Conservation (phyloP, 23 tunicate species). For the Trididemnum clinides region DNA sequence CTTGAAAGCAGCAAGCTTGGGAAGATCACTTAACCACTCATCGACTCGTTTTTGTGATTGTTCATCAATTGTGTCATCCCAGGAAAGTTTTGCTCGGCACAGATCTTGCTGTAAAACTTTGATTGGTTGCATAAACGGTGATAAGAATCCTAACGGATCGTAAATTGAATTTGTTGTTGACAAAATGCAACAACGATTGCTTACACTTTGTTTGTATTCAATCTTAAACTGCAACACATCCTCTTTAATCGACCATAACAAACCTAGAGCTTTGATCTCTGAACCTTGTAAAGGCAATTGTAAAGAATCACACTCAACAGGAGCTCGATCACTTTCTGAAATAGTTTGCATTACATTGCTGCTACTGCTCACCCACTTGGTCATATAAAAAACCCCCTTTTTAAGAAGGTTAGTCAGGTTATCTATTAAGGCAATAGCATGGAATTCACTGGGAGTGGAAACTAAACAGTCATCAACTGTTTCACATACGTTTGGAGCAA, state of each 20-base stretch:
- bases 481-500: neutral
- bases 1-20: neutral
- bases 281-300: neutral
- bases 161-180: constrained; percentile 26
- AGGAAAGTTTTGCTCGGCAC: neutral
- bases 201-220: neutral
- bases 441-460: neutral
- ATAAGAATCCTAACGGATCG: constrained; percentile 40
- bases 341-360: neutral
- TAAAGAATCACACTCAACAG: neutral
- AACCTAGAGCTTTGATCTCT: neutral
- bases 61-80: constrained; percentile 26
- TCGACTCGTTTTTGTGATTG: neutral
- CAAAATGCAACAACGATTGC: neutral
- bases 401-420: neutral
- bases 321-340: neutral
- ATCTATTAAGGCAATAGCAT: constrained; percentile 4
- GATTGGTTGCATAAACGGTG: constrained; percentile 13
- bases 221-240: neutral
- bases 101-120: neutral
- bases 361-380: constrained; percentile 8
- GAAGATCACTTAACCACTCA: neutral
- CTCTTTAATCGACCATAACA: neutral
- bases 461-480: constrained; percentile 44
- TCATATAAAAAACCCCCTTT: constrained; percentile 6